Percentiles rank a stretch among this genome's conserved stretches.
phyloP scores from a whole-genome alignment of 2,888 invertebrate species.

The Listrodromus nycthemerus region DNA sequence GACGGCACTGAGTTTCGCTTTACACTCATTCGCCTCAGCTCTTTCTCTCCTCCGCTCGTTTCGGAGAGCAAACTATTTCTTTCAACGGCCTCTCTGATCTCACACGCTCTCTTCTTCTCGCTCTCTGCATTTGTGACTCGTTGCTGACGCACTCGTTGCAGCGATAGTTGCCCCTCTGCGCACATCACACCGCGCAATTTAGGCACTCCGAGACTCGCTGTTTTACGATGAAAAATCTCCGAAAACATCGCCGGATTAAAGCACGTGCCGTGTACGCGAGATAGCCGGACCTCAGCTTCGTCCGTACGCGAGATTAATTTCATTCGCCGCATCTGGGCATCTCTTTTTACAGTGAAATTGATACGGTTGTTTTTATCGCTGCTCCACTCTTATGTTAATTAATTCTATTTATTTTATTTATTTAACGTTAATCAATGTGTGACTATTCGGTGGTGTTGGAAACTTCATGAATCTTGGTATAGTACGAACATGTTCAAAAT shows the following conservation, averaged over 20 bases:
- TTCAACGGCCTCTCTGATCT: conserved; percentile 72
- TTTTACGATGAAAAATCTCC: conserved; percentile 60
- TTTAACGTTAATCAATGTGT: not conserved
- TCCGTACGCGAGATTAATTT: not conserved
- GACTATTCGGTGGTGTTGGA: no score
- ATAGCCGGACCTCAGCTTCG: not conserved
- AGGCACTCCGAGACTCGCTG: conserved; percentile 53
- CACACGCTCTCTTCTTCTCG: conserved; percentile 47
- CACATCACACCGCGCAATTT: conserved; percentile 34
- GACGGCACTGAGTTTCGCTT: conserved; percentile 57
- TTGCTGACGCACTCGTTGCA: conserved; percentile 17
- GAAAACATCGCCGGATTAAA: conserved; percentile 42
- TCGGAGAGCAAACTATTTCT: conserved; percentile 68
- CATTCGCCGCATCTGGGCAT: not conserved
- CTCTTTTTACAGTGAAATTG: not conserved
- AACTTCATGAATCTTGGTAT: no score
- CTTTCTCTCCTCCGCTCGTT: conserved; percentile 40
- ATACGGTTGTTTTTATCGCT: no score
- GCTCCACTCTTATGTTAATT: not conserved
- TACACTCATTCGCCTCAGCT: conserved; percentile 35
- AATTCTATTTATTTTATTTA: not conserved
- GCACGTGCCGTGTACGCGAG: not conserved
- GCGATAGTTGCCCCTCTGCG: conserved; percentile 4
- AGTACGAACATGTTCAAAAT: not conserved
- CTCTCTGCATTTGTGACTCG: conserved; percentile 1